phyloP scores from a whole-genome alignment of 1,140 invertebrate genomes.

The Arion vulgaris region DNA sequence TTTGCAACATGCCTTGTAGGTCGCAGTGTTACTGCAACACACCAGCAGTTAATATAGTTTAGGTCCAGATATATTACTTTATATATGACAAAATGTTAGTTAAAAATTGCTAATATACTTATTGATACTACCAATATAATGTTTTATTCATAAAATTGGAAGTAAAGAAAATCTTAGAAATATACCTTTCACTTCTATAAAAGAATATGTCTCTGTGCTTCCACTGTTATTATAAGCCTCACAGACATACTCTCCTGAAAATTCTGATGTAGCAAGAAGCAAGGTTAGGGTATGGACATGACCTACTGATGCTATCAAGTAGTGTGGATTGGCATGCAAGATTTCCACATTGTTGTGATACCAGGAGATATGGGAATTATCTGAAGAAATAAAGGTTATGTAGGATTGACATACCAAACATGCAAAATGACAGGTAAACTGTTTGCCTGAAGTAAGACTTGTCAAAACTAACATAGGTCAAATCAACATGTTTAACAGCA shows the following conservation, averaged over 20 bases:
- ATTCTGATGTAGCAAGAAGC: conserved; percentile 94
- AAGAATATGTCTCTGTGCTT: conserved; percentile 79
- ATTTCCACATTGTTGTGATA: conserved; percentile 66
- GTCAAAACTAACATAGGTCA: too few relatives aligned
- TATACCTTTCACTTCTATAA: conserved; percentile 58
- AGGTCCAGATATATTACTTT: too few relatives aligned
- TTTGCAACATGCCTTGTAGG: too few relatives aligned
- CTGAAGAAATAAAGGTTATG: conserved; percentile 67
- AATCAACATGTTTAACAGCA: too few relatives aligned
- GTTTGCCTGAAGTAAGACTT: neutral
- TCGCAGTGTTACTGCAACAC: too few relatives aligned
- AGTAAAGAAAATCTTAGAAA: too few relatives aligned
- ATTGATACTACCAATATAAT: too few relatives aligned
- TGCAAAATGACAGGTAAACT: neutral
- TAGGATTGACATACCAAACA: neutral
- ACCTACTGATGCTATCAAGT: conserved; percentile 76
- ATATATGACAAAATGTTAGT: too few relatives aligned
- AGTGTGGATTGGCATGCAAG: conserved; percentile 53
- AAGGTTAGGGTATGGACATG: conserved; percentile 91
- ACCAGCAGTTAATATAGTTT: too few relatives aligned
- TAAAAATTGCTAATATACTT: too few relatives aligned
- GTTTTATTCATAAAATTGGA: too few relatives aligned
- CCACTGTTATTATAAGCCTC: conserved; percentile 96
- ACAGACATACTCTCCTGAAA: conserved; percentile 93
- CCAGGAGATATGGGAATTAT: conserved; percentile 73